Conservation (phyloP, 1,140 invertebrate species). For the Pinna nobilis region DNA sequence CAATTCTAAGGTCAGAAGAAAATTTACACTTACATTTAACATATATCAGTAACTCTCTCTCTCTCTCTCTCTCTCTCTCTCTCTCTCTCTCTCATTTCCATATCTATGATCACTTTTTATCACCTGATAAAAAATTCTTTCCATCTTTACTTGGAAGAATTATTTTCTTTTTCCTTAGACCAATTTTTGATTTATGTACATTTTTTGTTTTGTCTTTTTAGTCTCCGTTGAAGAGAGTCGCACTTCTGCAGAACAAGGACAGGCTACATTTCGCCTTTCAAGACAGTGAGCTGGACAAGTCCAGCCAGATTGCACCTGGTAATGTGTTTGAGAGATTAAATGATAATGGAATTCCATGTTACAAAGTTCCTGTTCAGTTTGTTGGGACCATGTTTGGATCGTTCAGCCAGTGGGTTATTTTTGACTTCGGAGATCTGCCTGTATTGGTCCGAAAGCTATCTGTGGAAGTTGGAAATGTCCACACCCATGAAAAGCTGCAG, state of each 20-base stretch:
- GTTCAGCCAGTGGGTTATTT: constrained; percentile 68
- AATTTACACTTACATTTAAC: not conserved
- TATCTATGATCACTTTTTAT: too few relatives aligned
- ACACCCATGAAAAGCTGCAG: constrained; percentile 60
- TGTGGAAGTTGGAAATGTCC: constrained; percentile 62
- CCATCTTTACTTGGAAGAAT: too few relatives aligned
- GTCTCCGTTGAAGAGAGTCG: constrained; percentile 56
- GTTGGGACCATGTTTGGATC: constrained; percentile 68
- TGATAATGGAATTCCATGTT: constrained; percentile 47
- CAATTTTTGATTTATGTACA: not conserved
- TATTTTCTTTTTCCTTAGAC: too few relatives aligned
- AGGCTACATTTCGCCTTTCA: constrained; percentile 64
- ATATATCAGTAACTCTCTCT: not conserved
- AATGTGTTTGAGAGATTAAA: constrained; percentile 55
- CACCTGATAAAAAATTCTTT: too few relatives aligned
- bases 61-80: not conserved
- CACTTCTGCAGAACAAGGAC: constrained; percentile 67
- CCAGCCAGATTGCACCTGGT: constrained; percentile 61
- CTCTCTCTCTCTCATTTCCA: not conserved
- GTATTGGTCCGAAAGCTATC: constrained; percentile 61
- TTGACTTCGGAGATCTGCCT: constrained; percentile 65
- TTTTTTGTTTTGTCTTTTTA: constrained; percentile 35
- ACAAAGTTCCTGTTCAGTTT: constrained; percentile 60
- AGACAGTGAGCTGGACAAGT: constrained; percentile 28
- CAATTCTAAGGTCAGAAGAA: constrained; percentile 45